Conservation (phyloP, 2,113 vertebrate genomes). For the Machaerirhynchus nigripectus region DNA sequence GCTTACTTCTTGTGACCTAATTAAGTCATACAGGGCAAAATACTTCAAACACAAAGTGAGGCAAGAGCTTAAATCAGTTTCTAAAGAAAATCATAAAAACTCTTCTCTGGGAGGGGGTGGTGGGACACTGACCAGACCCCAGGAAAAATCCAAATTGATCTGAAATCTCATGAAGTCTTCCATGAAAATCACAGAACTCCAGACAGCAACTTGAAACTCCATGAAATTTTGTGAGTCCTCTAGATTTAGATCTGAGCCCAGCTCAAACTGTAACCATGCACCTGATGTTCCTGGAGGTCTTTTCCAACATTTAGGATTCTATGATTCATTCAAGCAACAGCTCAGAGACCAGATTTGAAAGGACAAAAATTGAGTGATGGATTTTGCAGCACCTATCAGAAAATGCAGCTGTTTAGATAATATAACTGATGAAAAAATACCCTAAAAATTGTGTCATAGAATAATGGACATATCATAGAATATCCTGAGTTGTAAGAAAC, state of each 20-base stretch:
- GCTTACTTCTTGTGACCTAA: constrained; percentile 34
- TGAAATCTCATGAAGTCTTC: neutral
- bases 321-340: neutral
- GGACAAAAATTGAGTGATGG: neutral
- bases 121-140: neutral
- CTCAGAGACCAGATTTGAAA: neutral
- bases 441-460: neutral
- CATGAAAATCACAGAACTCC: neutral
- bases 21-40: constrained; percentile 41
- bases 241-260: neutral
- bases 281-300: neutral
- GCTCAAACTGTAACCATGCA: neutral
- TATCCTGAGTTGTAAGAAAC: neutral
- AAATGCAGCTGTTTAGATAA: neutral
- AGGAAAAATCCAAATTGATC: neutral
- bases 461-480: neutral
- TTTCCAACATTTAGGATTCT: neutral
- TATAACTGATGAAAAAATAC: neutral
- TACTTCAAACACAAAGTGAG: neutral
- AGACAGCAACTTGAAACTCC: neutral
- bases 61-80: neutral
- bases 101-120: neutral
- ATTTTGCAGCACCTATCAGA: neutral
- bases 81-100: neutral
- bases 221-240: neutral